Base-by-base conservation (phyloP, 2,797 vertebrate genomes). In the Sebastes reedi region DNA sequence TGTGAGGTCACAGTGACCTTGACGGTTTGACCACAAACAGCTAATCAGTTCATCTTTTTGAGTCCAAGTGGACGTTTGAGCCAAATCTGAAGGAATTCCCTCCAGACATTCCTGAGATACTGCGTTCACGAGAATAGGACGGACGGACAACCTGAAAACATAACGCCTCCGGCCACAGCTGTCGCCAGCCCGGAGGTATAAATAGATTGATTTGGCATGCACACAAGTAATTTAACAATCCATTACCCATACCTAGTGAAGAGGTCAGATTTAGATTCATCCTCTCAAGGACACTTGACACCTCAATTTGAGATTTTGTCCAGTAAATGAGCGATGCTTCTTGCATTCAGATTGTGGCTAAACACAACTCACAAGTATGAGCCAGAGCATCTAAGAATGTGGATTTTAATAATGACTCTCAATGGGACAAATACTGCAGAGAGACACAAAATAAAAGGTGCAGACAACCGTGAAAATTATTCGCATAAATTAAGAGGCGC, bases 151-250 rank as follows among this genome's bases (percentile, higher is more conserved):
- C 8, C 46, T 8, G 6, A 50, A 50, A 50, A 50, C 46, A 50
- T 50, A 50, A 50, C 8, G 46, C 46, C 46, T 50, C 46, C 18
- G 46, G 46, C 46, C 8, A 50, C 18, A 50, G 18, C 46, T 50
- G 46, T 50, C 18, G 16, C 46, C 46, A 50, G 46, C 46, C 46
- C 18, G 46, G 46, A 50, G 16, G 46, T 20, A 50, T 50, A 54
- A 54, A 22, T n/a, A 54, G 50, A 54, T 54, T 54, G 52, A 54
- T 54, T n/a, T 54, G 79, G 72, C 65, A 74, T 56, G 20, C 59
- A 25, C 34, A 65, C 24, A 77, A 58, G 67, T 72, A 65, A 82
- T 71, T 77, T 61, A 79, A 80, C 2, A 0, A 69, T 72, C 75
- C 27, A 61, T 61, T 71, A 65, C 39, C 58, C 52, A 2, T 18